These are phyloP conservation scores for Hylomyscus alleni DNA, from an alignment of 2,797 vertebrate genomes.

Conservation along the genomic window DNA sequence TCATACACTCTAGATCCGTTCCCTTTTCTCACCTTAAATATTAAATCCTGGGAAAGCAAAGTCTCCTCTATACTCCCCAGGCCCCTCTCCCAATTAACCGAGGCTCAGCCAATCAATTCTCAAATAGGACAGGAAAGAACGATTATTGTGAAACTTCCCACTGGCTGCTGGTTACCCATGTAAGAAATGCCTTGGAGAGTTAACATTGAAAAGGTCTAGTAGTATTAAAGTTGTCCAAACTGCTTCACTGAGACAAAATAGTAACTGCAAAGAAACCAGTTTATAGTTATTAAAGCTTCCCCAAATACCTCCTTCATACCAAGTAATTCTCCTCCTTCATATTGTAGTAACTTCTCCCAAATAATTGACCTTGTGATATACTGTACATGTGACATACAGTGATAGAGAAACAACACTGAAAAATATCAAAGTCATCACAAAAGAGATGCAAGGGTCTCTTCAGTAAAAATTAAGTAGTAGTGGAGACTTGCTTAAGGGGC, in stretches of 20 bases:
- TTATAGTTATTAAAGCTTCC: background rate
- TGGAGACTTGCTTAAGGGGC: background rate
- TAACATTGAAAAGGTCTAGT: background rate
- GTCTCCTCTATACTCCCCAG: background rate
- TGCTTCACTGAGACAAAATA: conserved; percentile 22
- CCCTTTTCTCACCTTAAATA: background rate
- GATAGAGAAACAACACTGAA: background rate
- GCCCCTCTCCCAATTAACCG: too few species aligned
- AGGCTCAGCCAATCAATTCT: background rate
- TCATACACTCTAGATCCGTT: background rate
- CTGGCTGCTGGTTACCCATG: background rate
- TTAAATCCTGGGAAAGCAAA: background rate
- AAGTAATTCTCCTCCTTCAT: background rate
- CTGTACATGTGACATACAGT: background rate
- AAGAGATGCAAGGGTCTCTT: background rate
- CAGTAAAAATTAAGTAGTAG: background rate
- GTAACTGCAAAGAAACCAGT: background rate
- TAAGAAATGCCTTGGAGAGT: background rate
- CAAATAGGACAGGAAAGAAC: background rate
- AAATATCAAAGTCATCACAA: background rate
- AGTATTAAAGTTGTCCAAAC: background rate
- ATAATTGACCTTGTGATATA: conserved; percentile 11
- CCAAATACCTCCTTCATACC: background rate
- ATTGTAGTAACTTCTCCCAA: conserved; percentile 2
- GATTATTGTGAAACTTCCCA: background rate